Base-by-base conservation (phyloP, 2,888 invertebrate genomes). In the Stegana nigrithorax region DNA sequence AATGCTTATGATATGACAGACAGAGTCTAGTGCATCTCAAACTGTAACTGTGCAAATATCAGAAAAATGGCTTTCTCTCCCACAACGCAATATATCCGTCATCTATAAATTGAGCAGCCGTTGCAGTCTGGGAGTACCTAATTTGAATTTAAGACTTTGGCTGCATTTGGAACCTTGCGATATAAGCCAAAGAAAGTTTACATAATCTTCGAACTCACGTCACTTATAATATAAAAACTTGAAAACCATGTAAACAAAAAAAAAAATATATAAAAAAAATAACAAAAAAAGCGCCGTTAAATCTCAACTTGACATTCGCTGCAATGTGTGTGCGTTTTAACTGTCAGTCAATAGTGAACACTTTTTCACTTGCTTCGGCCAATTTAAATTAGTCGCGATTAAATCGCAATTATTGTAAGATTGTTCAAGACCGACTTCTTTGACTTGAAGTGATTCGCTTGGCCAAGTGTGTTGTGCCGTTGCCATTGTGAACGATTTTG, bases 221-320 rank as follows among this genome's bases (percentile, higher is more conserved):
- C 36, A 36, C 10, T 36, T n/a, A n/a, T n/a, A n/a, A n/a, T n/a
- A n/a, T n/a, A n/a, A n/a, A n/a, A n/a, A n/a, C n/a, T 23, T 50
- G 1, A 45, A 17, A 42, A 5, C n/a, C 17, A 45, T 21, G 10
- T 21, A 45, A 10, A 42, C 10, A 14, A 42, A 12, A 42, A 29
- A 6, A 29, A 29, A 29, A 29, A 29, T 1, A n/a, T n/a, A n/a
- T n/a, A n/a, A 29, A 29, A 29, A 29, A 29, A 29, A 29, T n/a
- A n/a, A n/a, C n/a, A 21, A 8, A 6, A 27, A 53, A 53, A 21
- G 21, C 10, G 19, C 32, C 17, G 53, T 53, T 53, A 53, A 62
- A 66, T 67, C 64, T 69, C 73, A 73, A 70, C 73, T 77, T 75
- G 75, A 76, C 75, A 75, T 78, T 75, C 73, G 68, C 68, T 63